Evolutionary conservation across 2,797 vertebrate genomes (phyloP).

Genomic region (Crocodylus rhombifer): DNA sequence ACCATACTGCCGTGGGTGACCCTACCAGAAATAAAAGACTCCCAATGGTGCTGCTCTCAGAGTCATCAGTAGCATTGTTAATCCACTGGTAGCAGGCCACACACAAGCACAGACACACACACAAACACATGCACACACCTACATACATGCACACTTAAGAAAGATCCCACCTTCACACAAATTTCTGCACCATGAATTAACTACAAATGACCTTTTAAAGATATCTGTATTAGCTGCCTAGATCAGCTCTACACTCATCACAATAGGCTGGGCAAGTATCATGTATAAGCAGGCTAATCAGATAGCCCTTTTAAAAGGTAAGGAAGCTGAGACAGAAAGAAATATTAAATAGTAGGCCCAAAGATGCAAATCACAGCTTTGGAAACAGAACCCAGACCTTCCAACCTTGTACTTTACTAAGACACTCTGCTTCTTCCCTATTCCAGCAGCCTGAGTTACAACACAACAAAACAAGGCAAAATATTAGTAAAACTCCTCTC

Average conservation of each 20-base stretch:
- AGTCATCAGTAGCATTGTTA: too few relatives aligned
- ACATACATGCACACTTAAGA: too few relatives aligned
- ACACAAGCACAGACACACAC: neutral
- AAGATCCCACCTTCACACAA: too few relatives aligned
- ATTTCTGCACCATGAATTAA: neutral
- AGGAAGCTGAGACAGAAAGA: neutral
- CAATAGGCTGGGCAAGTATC: neutral
- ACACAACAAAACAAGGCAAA: too few relatives aligned
- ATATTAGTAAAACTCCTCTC: neutral
- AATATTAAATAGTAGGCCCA: neutral
- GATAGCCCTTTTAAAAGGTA: neutral
- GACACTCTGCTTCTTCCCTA: neutral
- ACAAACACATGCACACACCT: neutral
- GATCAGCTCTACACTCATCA: neutral
- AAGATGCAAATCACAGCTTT: neutral
- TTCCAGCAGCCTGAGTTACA: neutral
- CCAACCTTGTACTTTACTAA: neutral
- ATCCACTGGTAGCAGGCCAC: too few relatives aligned
- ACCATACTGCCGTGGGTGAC: too few relatives aligned
- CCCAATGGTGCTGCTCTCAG: too few relatives aligned
- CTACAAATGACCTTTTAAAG: neutral
- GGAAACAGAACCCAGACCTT: neutral
- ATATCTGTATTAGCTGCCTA: neutral
- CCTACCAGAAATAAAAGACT: too few relatives aligned
- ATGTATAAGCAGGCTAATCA: neutral